Conservation (phyloP, 2,888 invertebrate genomes). For the Formica aserva region DNA sequence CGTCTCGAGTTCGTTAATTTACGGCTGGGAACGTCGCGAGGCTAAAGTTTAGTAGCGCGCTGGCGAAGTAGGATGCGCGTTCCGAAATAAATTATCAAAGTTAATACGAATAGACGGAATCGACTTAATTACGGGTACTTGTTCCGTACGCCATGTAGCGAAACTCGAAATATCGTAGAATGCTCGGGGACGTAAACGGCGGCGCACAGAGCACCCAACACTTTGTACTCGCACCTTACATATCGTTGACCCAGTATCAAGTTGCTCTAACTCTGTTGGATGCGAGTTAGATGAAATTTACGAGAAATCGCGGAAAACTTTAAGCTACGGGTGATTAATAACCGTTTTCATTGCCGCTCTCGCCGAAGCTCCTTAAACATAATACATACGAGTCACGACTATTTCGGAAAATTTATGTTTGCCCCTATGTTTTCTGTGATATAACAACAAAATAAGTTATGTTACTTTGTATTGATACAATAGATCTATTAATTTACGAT, state of each 20-base stretch:
- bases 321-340: conserved; percentile 53
- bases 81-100: conserved; percentile 50
- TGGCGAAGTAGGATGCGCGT: not conserved
- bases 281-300: conserved; percentile 54
- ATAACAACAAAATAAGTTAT: not conserved
- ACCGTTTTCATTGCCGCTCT: conserved; percentile 31
- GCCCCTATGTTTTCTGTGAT: not conserved
- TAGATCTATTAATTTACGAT: not conserved
- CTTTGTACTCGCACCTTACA: conserved; percentile 54
- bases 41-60: not conserved
- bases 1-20: not conserved
- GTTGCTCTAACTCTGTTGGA: conserved; percentile 56
- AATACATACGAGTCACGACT: conserved; percentile 32
- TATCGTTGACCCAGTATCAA: conserved; percentile 53
- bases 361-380: conserved; percentile 34
- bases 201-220: conserved; percentile 24
- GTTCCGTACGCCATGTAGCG: conserved; percentile 45
- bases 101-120: conserved; percentile 58
- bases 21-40: not conserved
- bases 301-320: conserved; percentile 55
- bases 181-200: conserved; percentile 48
- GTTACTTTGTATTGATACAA: conserved; percentile 2
- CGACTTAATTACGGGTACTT: conserved; percentile 54
- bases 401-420: not conserved
- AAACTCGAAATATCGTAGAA: conserved; percentile 46